A percentile compares a stretch with the other conserved stretches of the same genome.
These are phyloP conservation scores for Aphaenogaster ashmeadi DNA, from an alignment of 1,140 invertebrate genomes.

Conservation along the genomic window DNA sequence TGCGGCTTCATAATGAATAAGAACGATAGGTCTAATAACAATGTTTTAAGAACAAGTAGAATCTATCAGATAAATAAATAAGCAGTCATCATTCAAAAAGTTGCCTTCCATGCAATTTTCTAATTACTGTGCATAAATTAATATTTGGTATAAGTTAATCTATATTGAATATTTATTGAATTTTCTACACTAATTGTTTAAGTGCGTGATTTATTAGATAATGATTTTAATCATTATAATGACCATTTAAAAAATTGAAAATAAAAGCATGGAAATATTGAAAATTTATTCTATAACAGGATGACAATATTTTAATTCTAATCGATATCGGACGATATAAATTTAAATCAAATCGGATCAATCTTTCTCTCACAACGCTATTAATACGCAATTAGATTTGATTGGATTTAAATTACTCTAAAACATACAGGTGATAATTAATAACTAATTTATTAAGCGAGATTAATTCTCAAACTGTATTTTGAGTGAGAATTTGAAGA, in stretches of 20 bases:
- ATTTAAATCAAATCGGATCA: conserved; percentile 26
- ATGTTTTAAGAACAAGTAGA: not conserved
- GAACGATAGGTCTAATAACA: conserved; percentile 25
- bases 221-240: not conserved
- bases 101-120: not conserved
- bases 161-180: not conserved
- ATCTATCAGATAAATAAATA: not conserved
- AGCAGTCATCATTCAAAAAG: not conserved
- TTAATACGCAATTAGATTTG: conserved; percentile 11
- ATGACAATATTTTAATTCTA: conserved; percentile 1
- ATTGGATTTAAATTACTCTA: conserved; percentile 21
- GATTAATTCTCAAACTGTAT: not conserved
- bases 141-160: not conserved
- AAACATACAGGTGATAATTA: not conserved
- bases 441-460: not conserved
- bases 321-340: not conserved
- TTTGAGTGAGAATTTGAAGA: conserved; percentile 1
- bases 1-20: conserved; percentile 16
- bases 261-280: not conserved
- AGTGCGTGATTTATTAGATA: not conserved
- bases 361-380: not conserved
- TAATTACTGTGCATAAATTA: not conserved
- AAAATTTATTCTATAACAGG: not conserved
- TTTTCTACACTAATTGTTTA: not conserved
- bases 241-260: not conserved